Percentiles rank a stretch among this genome's conserved stretches.
phyloP scores from a whole-genome alignment of 2,113 vertebrate species.

The Pollachius pollachius region DNA sequence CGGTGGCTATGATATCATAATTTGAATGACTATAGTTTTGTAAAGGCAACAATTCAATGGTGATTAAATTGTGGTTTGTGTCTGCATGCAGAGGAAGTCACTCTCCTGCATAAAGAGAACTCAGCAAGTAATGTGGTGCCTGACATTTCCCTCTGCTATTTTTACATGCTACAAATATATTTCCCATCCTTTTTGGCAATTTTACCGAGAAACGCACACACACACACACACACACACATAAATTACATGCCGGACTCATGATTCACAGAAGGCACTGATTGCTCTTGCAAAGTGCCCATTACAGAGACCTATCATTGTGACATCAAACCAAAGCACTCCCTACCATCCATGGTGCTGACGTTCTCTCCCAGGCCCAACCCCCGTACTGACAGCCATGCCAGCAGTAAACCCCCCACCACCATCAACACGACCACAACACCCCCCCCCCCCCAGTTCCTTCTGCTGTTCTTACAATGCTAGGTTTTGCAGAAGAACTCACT shows the following conservation, averaged over 20 bases:
- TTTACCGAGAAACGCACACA: too few species aligned
- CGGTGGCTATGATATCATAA: too few species aligned
- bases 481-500: constrained; percentile 72
- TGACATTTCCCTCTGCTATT: too few species aligned
- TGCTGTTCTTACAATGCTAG: constrained; percentile 47
- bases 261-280: constrained; percentile 64
- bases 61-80: too few species aligned
- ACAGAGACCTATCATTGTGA: constrained; percentile 72
- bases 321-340: constrained; percentile 68
- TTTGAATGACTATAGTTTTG: too few species aligned
- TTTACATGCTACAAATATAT: too few species aligned
- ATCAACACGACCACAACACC: neutral
- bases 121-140: too few species aligned
- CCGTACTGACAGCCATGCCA: constrained; percentile 65
- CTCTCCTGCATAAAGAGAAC: too few species aligned
- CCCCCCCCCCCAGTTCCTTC: constrained; percentile 4
- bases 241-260: constrained; percentile 66
- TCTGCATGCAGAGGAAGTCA: too few species aligned
- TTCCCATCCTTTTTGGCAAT: too few species aligned
- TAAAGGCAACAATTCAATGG: too few species aligned
- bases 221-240: constrained; percentile 59
- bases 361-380: constrained; percentile 64
- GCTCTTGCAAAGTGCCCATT: constrained; percentile 68
- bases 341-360: constrained; percentile 71
- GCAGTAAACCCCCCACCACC: constrained; percentile 38